Conservation (phyloP, 2,113 vertebrate species). For the Heterotis niloticus region DNA sequence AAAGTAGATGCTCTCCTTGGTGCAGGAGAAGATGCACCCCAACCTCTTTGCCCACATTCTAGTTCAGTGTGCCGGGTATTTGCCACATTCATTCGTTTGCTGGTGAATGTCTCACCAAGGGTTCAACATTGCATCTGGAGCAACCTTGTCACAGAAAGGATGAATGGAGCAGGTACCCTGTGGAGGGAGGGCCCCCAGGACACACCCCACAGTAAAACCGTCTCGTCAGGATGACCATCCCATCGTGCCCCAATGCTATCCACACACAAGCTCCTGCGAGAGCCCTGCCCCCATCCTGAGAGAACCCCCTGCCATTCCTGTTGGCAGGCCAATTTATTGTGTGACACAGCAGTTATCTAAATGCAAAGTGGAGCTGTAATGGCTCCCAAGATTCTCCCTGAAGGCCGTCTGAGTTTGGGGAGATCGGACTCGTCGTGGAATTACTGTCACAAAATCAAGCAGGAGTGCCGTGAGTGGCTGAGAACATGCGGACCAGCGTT, state of each 20-base stretch:
- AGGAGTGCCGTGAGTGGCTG: background rate
- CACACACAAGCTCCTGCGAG: background rate
- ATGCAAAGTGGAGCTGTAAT: constrained; percentile 72
- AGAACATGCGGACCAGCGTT: constrained; percentile 2
- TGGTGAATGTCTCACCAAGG: too few species aligned
- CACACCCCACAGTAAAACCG: background rate
- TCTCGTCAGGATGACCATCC: constrained; percentile 5
- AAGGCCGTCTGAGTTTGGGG: constrained; percentile 42
- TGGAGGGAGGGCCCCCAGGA: background rate
- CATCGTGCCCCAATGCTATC: constrained; percentile 43
- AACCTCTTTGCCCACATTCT: background rate
- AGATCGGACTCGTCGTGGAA: background rate
- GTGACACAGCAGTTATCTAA: constrained; percentile 66
- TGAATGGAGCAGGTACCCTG: background rate
- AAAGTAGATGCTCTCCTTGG: background rate
- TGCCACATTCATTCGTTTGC: too few species aligned
- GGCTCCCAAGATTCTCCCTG: constrained; percentile 55
- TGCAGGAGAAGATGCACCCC: background rate
- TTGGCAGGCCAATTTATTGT: constrained; percentile 57
- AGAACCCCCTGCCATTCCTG: constrained; percentile 12
- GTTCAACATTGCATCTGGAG: too few species aligned
- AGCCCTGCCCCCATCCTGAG: constrained; percentile 15
- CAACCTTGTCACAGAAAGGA: too few species aligned
- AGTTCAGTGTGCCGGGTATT: too few species aligned
- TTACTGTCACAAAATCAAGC: constrained; percentile 7